A percentile compares a stretch with the other conserved stretches of the same genome.
These are phyloP conservation scores for Sesia bembeciformis DNA, from an alignment of 2,888 invertebrate genomes.

Conservation along the genomic window DNA sequence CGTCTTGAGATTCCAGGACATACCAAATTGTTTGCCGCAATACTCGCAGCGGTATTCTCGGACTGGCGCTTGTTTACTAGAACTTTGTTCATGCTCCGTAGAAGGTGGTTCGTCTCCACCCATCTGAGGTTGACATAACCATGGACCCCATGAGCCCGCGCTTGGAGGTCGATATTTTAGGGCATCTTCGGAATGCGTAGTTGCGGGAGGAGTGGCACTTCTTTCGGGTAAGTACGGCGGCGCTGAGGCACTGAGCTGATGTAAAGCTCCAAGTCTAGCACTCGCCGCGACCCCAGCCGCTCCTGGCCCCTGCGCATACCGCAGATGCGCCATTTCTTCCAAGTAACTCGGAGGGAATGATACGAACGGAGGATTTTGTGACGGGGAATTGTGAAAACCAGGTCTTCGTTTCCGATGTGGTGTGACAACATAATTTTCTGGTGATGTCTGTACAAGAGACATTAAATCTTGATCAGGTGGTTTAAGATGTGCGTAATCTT, in stretches of 20 bases:
- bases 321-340: constrained; percentile 78
- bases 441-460: constrained; percentile 80
- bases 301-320: constrained; percentile 76
- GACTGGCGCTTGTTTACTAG: constrained; percentile 78
- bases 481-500: constrained; percentile 78
- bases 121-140: constrained; percentile 79
- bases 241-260: constrained; percentile 82
- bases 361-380: constrained; percentile 90
- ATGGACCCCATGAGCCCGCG: constrained; percentile 81
- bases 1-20: constrained; percentile 94
- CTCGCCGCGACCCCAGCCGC: constrained; percentile 76
- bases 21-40: constrained; percentile 92
- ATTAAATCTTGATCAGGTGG: constrained; percentile 81
- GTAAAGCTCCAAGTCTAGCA: constrained; percentile 61
- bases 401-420: constrained; percentile 90
- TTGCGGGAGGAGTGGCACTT: constrained; percentile 75
- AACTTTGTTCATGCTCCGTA: constrained; percentile 69
- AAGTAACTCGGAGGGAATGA: constrained; percentile 85
- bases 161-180: constrained; percentile 80
- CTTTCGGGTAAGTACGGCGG: constrained; percentile 80
- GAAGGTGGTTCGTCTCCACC: constrained; percentile 64
- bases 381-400: constrained; percentile 90
- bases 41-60: constrained; percentile 91
- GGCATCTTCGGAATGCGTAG: constrained; percentile 68
- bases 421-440: constrained; percentile 89